Evolutionary conservation across 1,140 invertebrate species (phyloP), one percentile per base, ranked within the genome.

Genomic region (Maniola jurtina): DNA sequence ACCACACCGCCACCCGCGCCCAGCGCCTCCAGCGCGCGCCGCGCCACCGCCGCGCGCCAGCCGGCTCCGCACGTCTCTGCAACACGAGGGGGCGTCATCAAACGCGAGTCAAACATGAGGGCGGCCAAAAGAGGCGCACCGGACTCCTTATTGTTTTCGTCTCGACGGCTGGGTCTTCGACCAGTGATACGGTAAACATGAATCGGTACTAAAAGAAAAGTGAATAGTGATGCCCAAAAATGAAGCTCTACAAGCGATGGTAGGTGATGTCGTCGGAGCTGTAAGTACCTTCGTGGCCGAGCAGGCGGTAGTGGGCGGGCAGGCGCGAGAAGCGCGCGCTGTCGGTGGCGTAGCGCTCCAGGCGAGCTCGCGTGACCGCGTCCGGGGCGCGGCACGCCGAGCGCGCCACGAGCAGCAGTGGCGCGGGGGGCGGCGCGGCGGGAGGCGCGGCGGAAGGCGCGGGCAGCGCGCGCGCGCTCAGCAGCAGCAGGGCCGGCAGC

Each of bases 41-140:
- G 70, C 15, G 69, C 66, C 36, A 82, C 71, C 15, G 63, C 45
- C n/a, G 35, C 50, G 3, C 63, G 61, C 80, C 82, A 83, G n/a
- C 63, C 45, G 11, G 60, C 40, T 10, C 79, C 84, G 62, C 84
- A 86, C 0, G 79, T 84, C 16, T 84, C 83, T 84, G 59, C 8
- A 52, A 58, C n/a, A 52, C 9, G 13, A 45, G n/a, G n/a, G n/a
- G n/a, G n/a, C n/a, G n/a, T n/a, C n/a, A n/a, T n/a, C n/a, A n/a
- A n/a, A n/a, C n/a, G n/a, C n/a, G n/a, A n/a, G n/a, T n/a, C n/a
- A n/a, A n/a, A n/a, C n/a, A n/a, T n/a, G n/a, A n/a, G n/a, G n/a
- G n/a, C n/a, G n/a, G n/a, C n/a, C n/a, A n/a, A n/a, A n/a, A n/a
- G n/a, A n/a, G n/a, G n/a, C n/a, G n/a, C n/a, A n/a, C n/a, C n/a